Conservation (phyloP, 2,888 invertebrate species). For the Brenthis daphne region DNA sequence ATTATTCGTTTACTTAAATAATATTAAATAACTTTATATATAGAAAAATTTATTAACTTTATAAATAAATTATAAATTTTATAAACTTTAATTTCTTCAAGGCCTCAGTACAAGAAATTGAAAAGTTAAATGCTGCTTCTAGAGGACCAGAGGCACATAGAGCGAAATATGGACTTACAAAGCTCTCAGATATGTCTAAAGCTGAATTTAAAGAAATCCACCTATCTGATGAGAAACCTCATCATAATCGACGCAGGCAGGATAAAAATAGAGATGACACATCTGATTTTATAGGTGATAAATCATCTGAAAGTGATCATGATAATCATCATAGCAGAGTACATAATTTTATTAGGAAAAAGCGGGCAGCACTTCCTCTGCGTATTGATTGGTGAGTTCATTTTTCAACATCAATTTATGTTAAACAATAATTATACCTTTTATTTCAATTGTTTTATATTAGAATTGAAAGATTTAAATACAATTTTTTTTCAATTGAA, state of each 20-base stretch:
- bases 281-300: slow-evolving; percentile 32
- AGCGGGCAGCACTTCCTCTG: slow-evolving; percentile 65
- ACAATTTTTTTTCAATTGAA: too few relatives aligned
- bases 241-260: slow-evolving; percentile 47
- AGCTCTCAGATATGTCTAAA: slow-evolving; percentile 84
- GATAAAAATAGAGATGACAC: slow-evolving; percentile 48
- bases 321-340: slow-evolving; percentile 30
- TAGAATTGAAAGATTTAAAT: too few relatives aligned
- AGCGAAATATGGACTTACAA: slow-evolving; percentile 83
- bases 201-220: slow-evolving; percentile 81
- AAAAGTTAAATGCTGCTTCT: slow-evolving; percentile 69
- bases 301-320: not conserved
- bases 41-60: too few relatives aligned
- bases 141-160: slow-evolving; percentile 60
- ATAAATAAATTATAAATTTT: too few relatives aligned
- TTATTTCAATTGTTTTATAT: too few relatives aligned
- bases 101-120: slow-evolving; percentile 76
- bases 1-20: too few relatives aligned
- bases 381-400: slow-evolving; percentile 81
- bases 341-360: slow-evolving; percentile 55
- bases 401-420: not conserved
- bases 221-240: slow-evolving; percentile 63
- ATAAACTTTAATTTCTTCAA: slow-evolving; percentile 43
- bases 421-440: too few relatives aligned
- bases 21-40: too few relatives aligned